Evolutionary conservation across 2,888 invertebrate species (phyloP).

Genomic region (Ptycholaimellus sp.): DNA sequence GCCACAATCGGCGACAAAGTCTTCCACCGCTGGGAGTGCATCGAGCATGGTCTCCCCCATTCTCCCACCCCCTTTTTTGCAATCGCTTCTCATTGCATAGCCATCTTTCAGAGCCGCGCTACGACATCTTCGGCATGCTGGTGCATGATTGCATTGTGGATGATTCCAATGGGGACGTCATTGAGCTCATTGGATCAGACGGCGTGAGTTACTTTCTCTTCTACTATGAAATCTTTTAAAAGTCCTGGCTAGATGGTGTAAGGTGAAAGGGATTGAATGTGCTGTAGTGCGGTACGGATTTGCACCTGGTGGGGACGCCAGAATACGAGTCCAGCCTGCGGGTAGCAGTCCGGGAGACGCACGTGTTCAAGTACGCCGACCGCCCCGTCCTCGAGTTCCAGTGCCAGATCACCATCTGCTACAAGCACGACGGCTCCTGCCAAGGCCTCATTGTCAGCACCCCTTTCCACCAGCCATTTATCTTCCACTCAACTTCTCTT

Average conservation of each 20-base stretch:
- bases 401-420: conserved; percentile 21
- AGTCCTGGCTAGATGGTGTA: background rate
- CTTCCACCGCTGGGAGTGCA: conserved; percentile 22
- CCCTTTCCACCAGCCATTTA: too few relatives aligned
- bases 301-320: conserved; percentile 20
- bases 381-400: conserved; percentile 22
- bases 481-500: too few relatives aligned
- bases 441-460: conserved; percentile 15
- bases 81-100: background rate
- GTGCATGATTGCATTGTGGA: conserved; percentile 24
- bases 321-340: conserved; percentile 18
- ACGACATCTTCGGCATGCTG: conserved; percentile 24
- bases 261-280: background rate
- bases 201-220: background rate
- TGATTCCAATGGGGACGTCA: conserved; percentile 20
- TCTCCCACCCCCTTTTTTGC: too few relatives aligned
- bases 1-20: conserved; percentile 19
- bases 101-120: conserved; percentile 8
- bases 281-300: conserved; percentile 15
- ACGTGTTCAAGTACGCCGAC: conserved; percentile 25
- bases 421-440: conserved; percentile 23
- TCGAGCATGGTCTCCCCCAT: conserved; percentile 12
- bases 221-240: too few relatives aligned
- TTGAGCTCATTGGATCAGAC: too few relatives aligned
- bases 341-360: conserved; percentile 20